These are phyloP conservation scores for Drosophila dunni DNA, from an alignment of 1,140 invertebrate species.

Conservation along the genomic window DNA sequence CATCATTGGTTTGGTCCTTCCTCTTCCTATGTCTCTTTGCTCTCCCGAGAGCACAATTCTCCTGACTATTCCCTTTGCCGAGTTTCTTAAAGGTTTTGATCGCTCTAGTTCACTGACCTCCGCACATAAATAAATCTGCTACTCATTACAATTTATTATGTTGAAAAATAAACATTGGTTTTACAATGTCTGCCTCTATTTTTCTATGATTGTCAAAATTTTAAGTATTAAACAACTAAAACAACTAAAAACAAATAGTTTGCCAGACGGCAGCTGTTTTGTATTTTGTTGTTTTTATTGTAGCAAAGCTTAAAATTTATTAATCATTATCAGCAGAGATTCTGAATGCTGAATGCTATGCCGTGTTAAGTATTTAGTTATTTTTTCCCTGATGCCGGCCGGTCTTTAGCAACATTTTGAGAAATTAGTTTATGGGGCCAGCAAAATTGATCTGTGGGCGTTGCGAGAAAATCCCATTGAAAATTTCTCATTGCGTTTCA, in stretches of 20 bases:
- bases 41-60: background rate
- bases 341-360: slow-evolving; percentile 24
- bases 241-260: slow-evolving; percentile 9
- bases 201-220: slow-evolving; percentile 39
- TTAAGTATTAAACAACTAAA: slow-evolving; percentile 30
- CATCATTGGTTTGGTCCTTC: no score
- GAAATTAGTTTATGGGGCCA: slow-evolving; percentile 54
- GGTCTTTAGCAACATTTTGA: slow-evolving; percentile 54
- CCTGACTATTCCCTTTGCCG: background rate
- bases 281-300: slow-evolving; percentile 46
- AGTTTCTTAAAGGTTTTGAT: background rate
- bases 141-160: slow-evolving; percentile 10
- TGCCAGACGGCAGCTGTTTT: slow-evolving; percentile 50
- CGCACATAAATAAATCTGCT: slow-evolving; percentile 10
- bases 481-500: slow-evolving; percentile 32
- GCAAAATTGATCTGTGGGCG: slow-evolving; percentile 30
- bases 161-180: slow-evolving; percentile 1
- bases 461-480: slow-evolving; percentile 29
- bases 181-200: background rate
- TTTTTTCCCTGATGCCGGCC: slow-evolving; percentile 57
- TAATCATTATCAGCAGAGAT: slow-evolving; percentile 67
- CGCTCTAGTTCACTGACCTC: slow-evolving; percentile 37
- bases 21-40: no score
- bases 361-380: slow-evolving; percentile 50
- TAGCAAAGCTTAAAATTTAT: slow-evolving; percentile 56